These are phyloP conservation scores for Encarsia formosa DNA, from an alignment of 2,888 invertebrate species.

Conservation along the genomic window DNA sequence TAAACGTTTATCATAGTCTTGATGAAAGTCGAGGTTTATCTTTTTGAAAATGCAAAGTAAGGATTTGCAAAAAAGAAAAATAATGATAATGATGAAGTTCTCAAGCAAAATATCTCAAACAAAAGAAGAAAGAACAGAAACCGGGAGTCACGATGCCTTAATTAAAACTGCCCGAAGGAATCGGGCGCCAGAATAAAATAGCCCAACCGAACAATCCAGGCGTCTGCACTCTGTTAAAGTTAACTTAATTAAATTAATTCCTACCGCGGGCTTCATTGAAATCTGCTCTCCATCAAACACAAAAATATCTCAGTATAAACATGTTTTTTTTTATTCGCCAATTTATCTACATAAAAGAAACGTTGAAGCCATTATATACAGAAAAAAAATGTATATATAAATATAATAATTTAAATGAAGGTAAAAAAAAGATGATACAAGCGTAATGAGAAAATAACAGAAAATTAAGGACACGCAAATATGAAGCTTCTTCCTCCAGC, in stretches of 20 bases:
- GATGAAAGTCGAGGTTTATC: no score
- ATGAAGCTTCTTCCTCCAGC: no score
- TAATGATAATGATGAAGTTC: neutral
- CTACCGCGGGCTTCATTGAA: constrained; percentile 6
- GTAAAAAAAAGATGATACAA: no score
- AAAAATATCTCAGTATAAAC: no score
- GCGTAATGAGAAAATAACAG: neutral
- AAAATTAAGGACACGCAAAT: neutral
- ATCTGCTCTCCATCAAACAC: neutral
- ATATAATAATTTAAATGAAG: no score
- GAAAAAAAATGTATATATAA: no score
- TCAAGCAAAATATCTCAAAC: neutral
- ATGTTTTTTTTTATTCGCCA: no score
- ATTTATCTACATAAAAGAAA: no score
- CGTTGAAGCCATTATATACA: no score
- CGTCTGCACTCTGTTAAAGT: neutral
- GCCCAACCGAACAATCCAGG: constrained; percentile 9
- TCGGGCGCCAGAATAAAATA: neutral
- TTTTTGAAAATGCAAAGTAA: no score
- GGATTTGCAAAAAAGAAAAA: neutral
- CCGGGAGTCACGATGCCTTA: constrained; percentile 1
- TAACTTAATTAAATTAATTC: constrained; percentile 20
- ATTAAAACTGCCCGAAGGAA: constrained; percentile 18
- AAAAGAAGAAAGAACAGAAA: neutral
- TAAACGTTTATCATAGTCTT: no score